Percentiles rank a stretch among this genome's conserved stretches.
phyloP scores from a whole-genome alignment of 2,888 invertebrate species.

The Andricus curvator region DNA sequence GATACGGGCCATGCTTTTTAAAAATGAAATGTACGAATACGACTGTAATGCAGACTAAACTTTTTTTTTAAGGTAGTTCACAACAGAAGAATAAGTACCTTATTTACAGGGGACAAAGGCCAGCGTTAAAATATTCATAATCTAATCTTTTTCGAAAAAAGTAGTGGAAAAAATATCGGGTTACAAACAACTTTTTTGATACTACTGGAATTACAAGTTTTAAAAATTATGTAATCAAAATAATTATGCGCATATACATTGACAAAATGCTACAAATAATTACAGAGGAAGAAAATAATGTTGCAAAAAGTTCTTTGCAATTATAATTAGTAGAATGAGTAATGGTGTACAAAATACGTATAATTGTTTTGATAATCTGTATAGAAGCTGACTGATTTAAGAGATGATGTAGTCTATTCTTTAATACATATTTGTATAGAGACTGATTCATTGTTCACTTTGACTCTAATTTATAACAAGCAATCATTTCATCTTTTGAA shows the following conservation, averaged over 20 bases:
- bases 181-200: background rate
- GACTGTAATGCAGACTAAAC: background rate
- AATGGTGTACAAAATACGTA: background rate
- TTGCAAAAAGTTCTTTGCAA: background rate
- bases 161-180: background rate
- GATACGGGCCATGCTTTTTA: background rate
- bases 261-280: background rate
- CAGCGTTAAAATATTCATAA: background rate
- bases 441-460: slow-evolving; percentile 18
- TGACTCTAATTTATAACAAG: background rate
- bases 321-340: background rate
- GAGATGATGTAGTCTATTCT: slow-evolving; percentile 3
- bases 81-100: background rate
- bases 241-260: background rate
- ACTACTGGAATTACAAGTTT: background rate
- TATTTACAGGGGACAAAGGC: background rate
- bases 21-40: background rate
- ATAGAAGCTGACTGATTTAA: background rate
- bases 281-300: background rate
- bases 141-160: background rate
- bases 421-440: slow-evolving; percentile 6
- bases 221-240: background rate
- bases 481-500: background rate
- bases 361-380: background rate
- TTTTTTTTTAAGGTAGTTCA: background rate